Conservation (phyloP, 2,113 vertebrate species). For the Smithornis capensis region DNA sequence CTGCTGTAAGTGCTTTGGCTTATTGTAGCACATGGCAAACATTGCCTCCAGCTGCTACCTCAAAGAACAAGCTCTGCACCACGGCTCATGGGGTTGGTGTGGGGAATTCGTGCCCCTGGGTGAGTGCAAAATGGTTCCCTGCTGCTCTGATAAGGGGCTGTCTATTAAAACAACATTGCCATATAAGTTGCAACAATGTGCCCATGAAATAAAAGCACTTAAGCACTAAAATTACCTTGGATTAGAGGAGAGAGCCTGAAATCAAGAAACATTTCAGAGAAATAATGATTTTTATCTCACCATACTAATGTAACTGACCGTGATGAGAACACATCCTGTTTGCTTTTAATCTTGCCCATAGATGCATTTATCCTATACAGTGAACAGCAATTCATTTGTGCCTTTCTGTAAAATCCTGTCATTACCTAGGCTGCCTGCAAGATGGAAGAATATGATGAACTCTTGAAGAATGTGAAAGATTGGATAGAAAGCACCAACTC, state of each 20-base stretch:
- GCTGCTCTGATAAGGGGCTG: neutral
- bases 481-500: slow-evolving; percentile 84
- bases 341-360: neutral
- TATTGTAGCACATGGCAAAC: neutral
- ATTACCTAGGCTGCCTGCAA: slow-evolving; percentile 79
- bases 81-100: rapidly evolving
- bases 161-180: neutral
- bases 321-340: neutral
- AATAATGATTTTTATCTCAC: neutral
- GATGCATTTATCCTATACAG: neutral
- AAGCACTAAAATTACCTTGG: neutral
- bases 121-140: neutral
- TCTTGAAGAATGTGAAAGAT: slow-evolving; percentile 76
- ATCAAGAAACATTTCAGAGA: neutral
- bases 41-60: neutral
- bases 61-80: neutral
- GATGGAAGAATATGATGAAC: slow-evolving; percentile 86
- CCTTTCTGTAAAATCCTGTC: neutral
- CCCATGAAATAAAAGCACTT: neutral
- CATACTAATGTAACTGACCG: neutral
- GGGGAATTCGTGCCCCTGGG: neutral
- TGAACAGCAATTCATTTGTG: neutral
- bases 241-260: neutral
- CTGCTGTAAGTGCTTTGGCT: neutral
- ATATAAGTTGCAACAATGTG: neutral